Evolutionary conservation across 2,797 vertebrate genomes (phyloP).

Genomic region (Chrosomus eos): DNA sequence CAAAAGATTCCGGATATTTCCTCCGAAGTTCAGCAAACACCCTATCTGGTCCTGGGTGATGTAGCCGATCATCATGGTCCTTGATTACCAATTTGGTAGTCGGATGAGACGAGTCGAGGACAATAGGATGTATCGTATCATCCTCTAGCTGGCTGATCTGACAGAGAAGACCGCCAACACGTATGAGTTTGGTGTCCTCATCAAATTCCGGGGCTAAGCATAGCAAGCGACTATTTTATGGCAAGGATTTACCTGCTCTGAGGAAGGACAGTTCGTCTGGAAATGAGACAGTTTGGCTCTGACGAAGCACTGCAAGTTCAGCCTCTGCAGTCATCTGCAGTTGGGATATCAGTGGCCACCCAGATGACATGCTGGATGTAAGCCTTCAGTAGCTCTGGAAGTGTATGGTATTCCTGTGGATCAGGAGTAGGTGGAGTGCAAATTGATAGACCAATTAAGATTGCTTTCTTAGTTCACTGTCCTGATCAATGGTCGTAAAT

Average conservation of each 20-base stretch:
- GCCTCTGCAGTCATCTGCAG: neutral
- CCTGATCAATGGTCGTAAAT: neutral
- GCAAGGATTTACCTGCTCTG: no score
- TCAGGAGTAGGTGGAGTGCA: neutral
- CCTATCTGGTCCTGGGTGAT: neutral
- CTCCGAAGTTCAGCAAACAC: neutral
- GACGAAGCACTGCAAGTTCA: no score
- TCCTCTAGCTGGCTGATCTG: no score
- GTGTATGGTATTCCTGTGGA: neutral
- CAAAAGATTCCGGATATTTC: slow-evolving; percentile 1
- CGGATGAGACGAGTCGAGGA: neutral
- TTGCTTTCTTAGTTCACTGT: neutral
- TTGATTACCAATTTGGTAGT: neutral
- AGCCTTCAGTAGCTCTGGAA: neutral
- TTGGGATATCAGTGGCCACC: neutral
- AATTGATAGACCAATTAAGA: neutral
- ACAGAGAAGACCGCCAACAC: no score
- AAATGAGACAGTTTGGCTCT: no score
- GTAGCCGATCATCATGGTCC: neutral
- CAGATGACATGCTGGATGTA: neutral
- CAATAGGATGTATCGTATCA: neutral
- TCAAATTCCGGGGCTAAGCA: neutral
- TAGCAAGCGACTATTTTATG: no score
- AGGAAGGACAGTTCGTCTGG: no score
- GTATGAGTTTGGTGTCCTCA: no score